Conservation (phyloP, 92 coral and sea anemone genomes). For the Porites rus region DNA sequence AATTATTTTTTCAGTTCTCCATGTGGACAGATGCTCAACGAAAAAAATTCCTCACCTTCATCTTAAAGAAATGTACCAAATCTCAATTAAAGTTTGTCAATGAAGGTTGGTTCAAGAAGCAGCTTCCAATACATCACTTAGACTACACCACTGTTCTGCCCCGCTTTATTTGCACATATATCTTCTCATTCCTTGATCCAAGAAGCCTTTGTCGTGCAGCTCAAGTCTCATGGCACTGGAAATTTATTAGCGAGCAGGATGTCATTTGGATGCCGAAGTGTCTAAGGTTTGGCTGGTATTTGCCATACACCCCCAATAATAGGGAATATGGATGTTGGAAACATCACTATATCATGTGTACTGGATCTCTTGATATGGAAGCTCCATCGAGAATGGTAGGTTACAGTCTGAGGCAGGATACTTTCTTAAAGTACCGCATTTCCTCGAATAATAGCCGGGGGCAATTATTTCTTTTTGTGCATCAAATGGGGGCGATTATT, state of each 20-base stretch:
- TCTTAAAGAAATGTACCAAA: conserved; percentile 83
- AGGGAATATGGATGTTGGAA: conserved; percentile 96
- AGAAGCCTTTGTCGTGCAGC: conserved; percentile 90
- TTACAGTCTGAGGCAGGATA: not conserved
- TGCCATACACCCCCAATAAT: conserved; percentile 84
- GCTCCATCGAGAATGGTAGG: conserved; percentile 88
- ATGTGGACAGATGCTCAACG: conserved; percentile 98
- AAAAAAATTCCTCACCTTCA: conserved; percentile 83
- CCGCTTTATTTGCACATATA: conserved; percentile 79
- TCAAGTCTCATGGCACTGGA: conserved; percentile 98
- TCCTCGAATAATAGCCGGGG: no score
- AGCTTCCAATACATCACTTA: conserved; percentile 79
- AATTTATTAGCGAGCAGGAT: conserved; percentile 92
- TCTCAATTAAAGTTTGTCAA: conserved; percentile 86
- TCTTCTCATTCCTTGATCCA: conserved; percentile 93
- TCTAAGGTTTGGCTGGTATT: conserved; percentile 89
- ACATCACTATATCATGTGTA: conserved; percentile 91
- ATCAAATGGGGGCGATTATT: no score
- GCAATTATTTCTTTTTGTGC: no score
- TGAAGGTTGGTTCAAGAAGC: conserved; percentile 82
- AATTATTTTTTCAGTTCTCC: conserved; percentile 78
- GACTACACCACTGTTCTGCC: conserved; percentile 92
- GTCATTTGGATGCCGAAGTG: conserved; percentile 93
- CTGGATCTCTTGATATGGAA: conserved; percentile 82
- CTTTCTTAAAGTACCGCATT: no score